Percentiles rank a stretch among this genome's conserved stretches.
Evolutionary conservation across 2,113 vertebrate species (phyloP).

Genomic region (Trematomus loennbergii): DNA sequence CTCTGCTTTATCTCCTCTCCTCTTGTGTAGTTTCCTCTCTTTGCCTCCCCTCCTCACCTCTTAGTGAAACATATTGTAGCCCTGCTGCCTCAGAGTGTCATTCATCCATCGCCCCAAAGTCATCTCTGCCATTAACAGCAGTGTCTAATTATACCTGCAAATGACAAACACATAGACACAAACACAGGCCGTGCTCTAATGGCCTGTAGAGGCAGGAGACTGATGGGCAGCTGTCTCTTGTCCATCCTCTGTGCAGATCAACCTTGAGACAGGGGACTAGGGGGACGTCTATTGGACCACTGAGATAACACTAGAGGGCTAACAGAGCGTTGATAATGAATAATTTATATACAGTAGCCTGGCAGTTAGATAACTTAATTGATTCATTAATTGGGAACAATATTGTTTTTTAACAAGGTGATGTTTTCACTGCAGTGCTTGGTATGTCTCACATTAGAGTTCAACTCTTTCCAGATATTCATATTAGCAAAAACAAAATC

Average conservation of each 20-base stretch:
- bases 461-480: conserved; percentile 47
- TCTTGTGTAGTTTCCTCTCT: conserved; percentile 9
- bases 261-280: conserved; percentile 74
- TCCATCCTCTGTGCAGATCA: conserved; percentile 71
- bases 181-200: conserved; percentile 75
- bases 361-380: conserved; percentile 64
- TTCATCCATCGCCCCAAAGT: conserved; percentile 77
- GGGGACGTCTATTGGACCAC: conserved; percentile 51
- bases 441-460: conserved; percentile 26
- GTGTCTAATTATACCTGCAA: conserved; percentile 82
- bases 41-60: conserved; percentile 48
- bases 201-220: conserved; percentile 74
- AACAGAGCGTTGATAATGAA: conserved; percentile 69
- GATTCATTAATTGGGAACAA: conserved; percentile 71
- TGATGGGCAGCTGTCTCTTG: conserved; percentile 81
- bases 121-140: conserved; percentile 79
- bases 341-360: conserved; percentile 56
- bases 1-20: conserved; percentile 38
- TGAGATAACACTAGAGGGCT: conserved; percentile 58
- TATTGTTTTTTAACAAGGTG: conserved; percentile 65
- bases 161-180: conserved; percentile 80
- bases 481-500: conserved; percentile 65
- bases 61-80: conserved; percentile 69
- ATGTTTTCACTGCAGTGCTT: conserved; percentile 43
- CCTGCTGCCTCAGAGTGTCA: conserved; percentile 64